Percentiles rank a stretch among this genome's conserved stretches.
These are phyloP conservation scores for Podarcis siculus DNA, from an alignment of 2,797 vertebrate genomes.

Conservation along the genomic window DNA sequence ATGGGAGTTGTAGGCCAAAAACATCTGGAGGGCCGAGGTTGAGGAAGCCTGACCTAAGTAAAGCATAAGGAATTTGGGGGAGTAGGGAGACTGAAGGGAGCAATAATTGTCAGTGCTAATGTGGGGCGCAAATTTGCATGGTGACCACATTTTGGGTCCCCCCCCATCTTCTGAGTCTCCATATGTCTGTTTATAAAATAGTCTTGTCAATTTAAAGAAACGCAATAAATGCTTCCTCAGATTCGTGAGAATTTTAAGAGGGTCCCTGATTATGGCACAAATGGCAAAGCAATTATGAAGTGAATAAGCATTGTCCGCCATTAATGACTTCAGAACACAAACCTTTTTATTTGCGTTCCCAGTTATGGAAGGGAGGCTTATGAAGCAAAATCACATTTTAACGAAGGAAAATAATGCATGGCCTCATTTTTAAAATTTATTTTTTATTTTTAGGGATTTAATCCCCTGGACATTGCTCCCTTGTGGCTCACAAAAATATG, in stretches of 20 bases:
- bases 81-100: too few species aligned
- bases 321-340: slow-evolving; percentile 8
- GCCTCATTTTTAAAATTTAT: background rate
- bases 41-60: background rate
- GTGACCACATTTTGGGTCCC: background rate
- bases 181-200: slow-evolving; percentile 27
- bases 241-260: background rate
- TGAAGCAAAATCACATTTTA: background rate
- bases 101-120: background rate
- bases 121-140: background rate
- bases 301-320: background rate
- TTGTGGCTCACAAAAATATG: slow-evolving; percentile 7
- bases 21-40: too few species aligned
- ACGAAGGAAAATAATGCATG: slow-evolving; percentile 18
- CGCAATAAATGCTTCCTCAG: background rate
- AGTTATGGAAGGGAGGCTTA: background rate
- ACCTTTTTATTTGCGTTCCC: background rate
- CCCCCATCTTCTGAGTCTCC: slow-evolving; percentile 6
- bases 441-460: slow-evolving; percentile 17
- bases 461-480: background rate
- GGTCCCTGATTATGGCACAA: background rate
- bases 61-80: background rate
- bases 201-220: background rate
- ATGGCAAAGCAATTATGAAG: slow-evolving; percentile 2
- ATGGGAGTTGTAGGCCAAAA: too few species aligned